A percentile compares a stretch with the other conserved stretches of the same genome.
These are phyloP conservation scores for Toxostoma redivivum DNA, from an alignment of 2,113 vertebrate genomes.

Conservation along the genomic window DNA sequence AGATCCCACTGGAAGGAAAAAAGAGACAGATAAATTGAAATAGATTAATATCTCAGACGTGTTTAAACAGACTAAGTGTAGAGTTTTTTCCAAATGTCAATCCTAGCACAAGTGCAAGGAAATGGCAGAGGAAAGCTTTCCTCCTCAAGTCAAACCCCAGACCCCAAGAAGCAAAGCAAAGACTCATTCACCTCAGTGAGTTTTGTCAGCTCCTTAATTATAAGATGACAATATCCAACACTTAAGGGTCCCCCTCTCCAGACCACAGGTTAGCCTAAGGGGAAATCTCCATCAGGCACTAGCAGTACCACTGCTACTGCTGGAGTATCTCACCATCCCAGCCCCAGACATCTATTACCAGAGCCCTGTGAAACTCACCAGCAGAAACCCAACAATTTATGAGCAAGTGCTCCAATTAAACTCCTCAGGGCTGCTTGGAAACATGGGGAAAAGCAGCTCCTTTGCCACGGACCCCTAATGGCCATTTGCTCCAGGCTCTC, in stretches of 20 bases:
- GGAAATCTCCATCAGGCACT: neutral
- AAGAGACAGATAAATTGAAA: conserved; percentile 8
- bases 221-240: neutral
- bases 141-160: neutral
- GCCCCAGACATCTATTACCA: neutral
- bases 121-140: neutral
- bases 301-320: too few species aligned
- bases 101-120: neutral
- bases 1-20: conserved; percentile 89
- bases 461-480: neutral
- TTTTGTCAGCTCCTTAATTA: neutral
- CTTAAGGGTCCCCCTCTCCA: neutral
- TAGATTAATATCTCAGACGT: neutral
- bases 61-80: neutral
- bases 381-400: rapidly evolving
- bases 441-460: neutral
- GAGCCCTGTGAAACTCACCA: rapidly evolving
- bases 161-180: neutral
- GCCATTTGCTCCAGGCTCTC: neutral
- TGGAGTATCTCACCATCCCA: rapidly evolving
- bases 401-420: neutral
- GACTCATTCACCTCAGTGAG: neutral
- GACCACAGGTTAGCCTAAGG: neutral
- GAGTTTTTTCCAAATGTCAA: neutral
- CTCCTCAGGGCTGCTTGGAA: neutral